Evolutionary conservation across 2,888 invertebrate genomes (phyloP).

Genomic region (Mythimna pallens): DNA sequence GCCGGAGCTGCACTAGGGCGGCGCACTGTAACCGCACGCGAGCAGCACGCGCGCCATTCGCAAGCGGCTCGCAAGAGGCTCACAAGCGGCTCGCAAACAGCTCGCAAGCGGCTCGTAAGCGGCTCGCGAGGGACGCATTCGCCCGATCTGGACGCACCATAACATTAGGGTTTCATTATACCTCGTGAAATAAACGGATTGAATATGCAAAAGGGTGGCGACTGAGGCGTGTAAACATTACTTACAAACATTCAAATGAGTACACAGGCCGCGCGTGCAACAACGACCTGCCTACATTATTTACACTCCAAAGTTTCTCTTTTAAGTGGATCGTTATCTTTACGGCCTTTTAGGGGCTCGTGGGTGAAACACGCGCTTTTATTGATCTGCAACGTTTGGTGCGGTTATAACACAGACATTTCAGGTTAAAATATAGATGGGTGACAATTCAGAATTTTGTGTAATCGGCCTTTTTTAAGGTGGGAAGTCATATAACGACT

Average conservation of each 20-base stretch:
- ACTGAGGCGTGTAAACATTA: constrained; percentile 46
- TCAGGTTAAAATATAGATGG: not conserved
- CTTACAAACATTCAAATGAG: constrained; percentile 46
- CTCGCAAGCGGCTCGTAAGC: too few species aligned
- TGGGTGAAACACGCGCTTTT: constrained; percentile 21
- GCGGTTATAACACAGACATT: not conserved
- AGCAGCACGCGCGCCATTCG: too few species aligned
- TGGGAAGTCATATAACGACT: too few species aligned
- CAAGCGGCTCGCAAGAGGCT: too few species aligned
- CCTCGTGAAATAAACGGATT: constrained; percentile 54
- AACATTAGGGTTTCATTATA: constrained; percentile 47
- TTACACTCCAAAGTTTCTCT: constrained; percentile 45
- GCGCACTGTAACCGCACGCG: too few species aligned
- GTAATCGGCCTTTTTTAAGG: too few species aligned
- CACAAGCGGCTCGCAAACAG: too few species aligned
- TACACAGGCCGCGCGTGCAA: constrained; percentile 31
- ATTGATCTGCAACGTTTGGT: constrained; percentile 27
- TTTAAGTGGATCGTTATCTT: constrained; percentile 46
- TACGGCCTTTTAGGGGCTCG: constrained; percentile 22
- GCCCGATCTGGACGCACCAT: too few species aligned
- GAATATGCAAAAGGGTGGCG: constrained; percentile 52
- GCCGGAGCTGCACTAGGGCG: too few species aligned
- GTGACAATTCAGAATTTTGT: too few species aligned
- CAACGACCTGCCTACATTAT: constrained; percentile 47
- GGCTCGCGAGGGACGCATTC: too few species aligned